Evolutionary conservation across 2,113 vertebrate species (phyloP).

Genomic region (Elephas maximus): DNA sequence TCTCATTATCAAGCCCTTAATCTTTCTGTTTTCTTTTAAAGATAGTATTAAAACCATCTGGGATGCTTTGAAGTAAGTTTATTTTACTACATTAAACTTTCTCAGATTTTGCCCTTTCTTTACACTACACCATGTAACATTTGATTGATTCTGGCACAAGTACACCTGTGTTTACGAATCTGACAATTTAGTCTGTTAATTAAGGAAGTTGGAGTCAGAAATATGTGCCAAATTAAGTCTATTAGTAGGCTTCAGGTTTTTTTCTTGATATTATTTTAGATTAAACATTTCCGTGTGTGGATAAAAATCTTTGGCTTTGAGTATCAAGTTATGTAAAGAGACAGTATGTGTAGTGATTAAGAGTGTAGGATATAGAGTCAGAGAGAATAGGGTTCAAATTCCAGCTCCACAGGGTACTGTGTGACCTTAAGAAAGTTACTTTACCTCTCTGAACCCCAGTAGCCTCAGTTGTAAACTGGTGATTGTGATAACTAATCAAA

Average conservation of each 20-base stretch:
- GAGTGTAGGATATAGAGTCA: not conserved
- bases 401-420: not conserved
- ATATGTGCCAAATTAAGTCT: slow-evolving; percentile 61
- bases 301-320: slow-evolving; percentile 64
- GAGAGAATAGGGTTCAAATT: slow-evolving; percentile 22
- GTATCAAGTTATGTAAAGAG: slow-evolving; percentile 57
- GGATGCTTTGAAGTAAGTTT: slow-evolving; percentile 79
- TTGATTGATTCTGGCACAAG: slow-evolving; percentile 64
- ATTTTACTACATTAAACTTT: slow-evolving; percentile 77
- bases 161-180: slow-evolving; percentile 71
- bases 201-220: slow-evolving; percentile 61
- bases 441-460: not conserved
- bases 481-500: not conserved
- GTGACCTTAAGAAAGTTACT: not conserved
- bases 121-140: not conserved
- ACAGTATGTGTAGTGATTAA: slow-evolving; percentile 9
- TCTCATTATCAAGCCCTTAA: slow-evolving; percentile 76
- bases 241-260: slow-evolving; percentile 45
- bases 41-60: slow-evolving; percentile 82
- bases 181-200: slow-evolving; percentile 57
- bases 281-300: slow-evolving; percentile 64
- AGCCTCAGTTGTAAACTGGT: not conserved
- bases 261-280: slow-evolving; percentile 65
- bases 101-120: slow-evolving; percentile 63
- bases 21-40: slow-evolving; percentile 67